phyloP scores from a whole-genome alignment of 2,113 vertebrate species.

The Antechinus flavipes region DNA sequence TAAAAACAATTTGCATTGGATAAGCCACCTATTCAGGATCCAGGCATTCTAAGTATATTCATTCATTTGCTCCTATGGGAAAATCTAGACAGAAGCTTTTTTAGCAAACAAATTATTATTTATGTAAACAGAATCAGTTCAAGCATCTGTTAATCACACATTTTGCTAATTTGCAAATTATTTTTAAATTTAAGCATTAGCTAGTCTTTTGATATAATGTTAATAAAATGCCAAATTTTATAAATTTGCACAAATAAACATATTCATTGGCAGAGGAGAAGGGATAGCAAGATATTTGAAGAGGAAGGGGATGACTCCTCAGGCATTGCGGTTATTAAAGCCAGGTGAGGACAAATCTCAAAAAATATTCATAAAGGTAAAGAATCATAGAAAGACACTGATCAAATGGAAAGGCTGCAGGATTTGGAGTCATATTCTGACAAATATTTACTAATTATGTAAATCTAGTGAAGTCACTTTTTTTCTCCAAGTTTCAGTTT shows the following conservation, averaged over 20 bases:
- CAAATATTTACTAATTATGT: background rate
- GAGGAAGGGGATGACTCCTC: background rate
- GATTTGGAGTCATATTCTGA: background rate
- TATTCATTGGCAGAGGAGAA: background rate
- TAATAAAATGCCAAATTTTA: background rate
- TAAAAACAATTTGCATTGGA: background rate
- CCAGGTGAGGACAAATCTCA: background rate
- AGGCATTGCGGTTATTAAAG: background rate
- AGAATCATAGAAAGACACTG: background rate
- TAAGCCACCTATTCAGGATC: background rate
- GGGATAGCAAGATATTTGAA: background rate
- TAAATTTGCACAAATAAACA: background rate
- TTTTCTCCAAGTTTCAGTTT: background rate
- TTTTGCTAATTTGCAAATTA: slow-evolving; percentile 13
- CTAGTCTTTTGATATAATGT: background rate
- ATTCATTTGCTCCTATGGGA: background rate
- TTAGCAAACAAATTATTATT: slow-evolving; percentile 15
- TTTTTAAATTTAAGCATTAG: background rate
- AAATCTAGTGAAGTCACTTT: background rate
- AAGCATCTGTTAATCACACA: background rate
- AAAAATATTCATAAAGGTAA: background rate
- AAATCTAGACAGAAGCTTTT: background rate
- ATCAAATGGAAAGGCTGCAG: background rate
- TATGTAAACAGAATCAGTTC: slow-evolving; percentile 19
- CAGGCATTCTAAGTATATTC: background rate